A percentile compares a stretch with the other conserved stretches of the same genome.
Conservation (phyloP, 2,113 vertebrate genomes). For the Rhinichthys klamathensis region DNA sequence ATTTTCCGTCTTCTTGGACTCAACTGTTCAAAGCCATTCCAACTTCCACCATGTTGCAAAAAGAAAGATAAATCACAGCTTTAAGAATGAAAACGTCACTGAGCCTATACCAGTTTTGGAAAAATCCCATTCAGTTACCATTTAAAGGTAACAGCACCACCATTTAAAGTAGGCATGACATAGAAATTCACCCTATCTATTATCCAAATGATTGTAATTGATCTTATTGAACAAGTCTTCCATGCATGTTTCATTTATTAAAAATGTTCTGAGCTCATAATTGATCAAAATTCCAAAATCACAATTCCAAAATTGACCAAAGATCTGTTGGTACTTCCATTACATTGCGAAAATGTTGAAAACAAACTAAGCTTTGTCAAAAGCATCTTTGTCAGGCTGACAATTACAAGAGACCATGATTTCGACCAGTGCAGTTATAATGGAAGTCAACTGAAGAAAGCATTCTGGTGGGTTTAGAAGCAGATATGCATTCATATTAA, state of each 20-base stretch:
- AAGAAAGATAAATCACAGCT: slow-evolving; percentile 3
- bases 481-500: not conserved
- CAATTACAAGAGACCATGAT: not conserved
- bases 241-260: not conserved
- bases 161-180: not conserved
- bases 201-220: not conserved
- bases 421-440: too few species aligned
- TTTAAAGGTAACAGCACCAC: too few species aligned
- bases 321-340: not conserved
- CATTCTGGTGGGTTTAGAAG: not conserved
- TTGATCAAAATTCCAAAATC: too few species aligned
- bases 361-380: not conserved
- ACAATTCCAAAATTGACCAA: too few species aligned
- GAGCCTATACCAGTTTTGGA: not conserved
- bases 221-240: not conserved
- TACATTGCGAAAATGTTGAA: not conserved
- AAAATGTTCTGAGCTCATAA: not conserved
- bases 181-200: not conserved
- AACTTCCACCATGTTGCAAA: not conserved
- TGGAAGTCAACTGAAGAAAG: not conserved
- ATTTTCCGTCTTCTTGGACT: slow-evolving; percentile 20
- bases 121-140: not conserved
- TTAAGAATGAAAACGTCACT: not conserved
- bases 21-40: not conserved
- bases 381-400: not conserved